phyloP scores from a whole-genome alignment of 2,888 invertebrate genomes.

The Dioctria rufipes region DNA sequence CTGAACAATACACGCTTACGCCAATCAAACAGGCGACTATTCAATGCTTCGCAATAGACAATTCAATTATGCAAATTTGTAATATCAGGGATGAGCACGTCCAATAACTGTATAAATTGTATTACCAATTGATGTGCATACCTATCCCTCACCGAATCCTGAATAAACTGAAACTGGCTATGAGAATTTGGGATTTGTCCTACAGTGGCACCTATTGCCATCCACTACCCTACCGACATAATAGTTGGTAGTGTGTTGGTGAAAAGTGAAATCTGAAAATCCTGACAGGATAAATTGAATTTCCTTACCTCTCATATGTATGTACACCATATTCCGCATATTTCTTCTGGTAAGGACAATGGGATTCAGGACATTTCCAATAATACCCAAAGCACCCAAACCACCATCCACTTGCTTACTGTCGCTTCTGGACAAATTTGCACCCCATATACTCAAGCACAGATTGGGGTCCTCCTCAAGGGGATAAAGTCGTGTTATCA shows the following conservation, averaged over 20 bases:
- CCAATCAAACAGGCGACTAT: too few relatives aligned
- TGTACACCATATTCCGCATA: conserved; percentile 85
- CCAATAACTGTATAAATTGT: conserved; percentile 18
- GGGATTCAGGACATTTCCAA: conserved; percentile 85
- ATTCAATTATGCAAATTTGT: conserved; percentile 47
- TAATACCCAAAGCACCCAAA: conserved; percentile 76
- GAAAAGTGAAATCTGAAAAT: background rate
- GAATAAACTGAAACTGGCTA: background rate
- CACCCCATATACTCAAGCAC: conserved; percentile 69
- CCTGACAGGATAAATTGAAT: conserved; percentile 7
- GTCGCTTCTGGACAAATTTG: conserved; percentile 62
- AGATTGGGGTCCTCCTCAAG: conserved; percentile 69
- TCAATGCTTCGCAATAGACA: conserved; percentile 8
- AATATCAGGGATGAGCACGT: conserved; percentile 20
- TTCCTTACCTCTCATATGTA: conserved; percentile 82
- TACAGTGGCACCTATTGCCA: background rate
- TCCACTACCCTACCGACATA: background rate
- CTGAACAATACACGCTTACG: background rate
- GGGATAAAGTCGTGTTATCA: conserved; percentile 70
- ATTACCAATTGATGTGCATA: background rate
- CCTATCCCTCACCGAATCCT: background rate
- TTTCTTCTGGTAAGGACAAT: conserved; percentile 83
- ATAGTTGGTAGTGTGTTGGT: background rate
- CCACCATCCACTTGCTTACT: conserved; percentile 23
- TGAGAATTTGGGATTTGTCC: background rate